These are phyloP conservation scores for Australoheros scitulus DNA, from an alignment of 2,113 vertebrate species.

Conservation along the genomic window DNA sequence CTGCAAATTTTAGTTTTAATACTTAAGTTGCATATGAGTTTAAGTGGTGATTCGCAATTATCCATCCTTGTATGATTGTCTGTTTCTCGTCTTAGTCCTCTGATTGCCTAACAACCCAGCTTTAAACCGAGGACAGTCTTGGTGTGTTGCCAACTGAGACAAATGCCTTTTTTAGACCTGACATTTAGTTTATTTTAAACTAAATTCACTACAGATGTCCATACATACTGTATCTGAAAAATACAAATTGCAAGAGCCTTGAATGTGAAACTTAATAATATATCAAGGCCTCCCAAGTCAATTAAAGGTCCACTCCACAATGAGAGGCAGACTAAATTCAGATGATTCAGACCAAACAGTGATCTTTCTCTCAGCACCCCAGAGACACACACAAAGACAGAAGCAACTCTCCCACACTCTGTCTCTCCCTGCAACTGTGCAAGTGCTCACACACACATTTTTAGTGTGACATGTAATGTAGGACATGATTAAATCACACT, in stretches of 20 bases:
- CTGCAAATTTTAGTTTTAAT: neutral
- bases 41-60: neutral
- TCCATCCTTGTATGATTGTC: neutral
- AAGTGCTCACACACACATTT: slow-evolving; percentile 21
- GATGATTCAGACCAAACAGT: slow-evolving; percentile 47
- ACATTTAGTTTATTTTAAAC: neutral
- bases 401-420: slow-evolving; percentile 54
- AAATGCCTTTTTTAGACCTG: neutral
- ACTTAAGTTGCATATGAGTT: neutral
- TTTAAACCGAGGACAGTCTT: neutral
- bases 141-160: neutral
- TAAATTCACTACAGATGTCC: neutral
- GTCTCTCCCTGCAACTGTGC: slow-evolving; percentile 27
- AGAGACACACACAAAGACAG: slow-evolving; percentile 61
- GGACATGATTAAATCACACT: slow-evolving; percentile 48
- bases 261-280: neutral
- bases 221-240: neutral
- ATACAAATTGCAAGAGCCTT: slow-evolving; percentile 5
- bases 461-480: slow-evolving; percentile 45
- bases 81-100: neutral
- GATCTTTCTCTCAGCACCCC: slow-evolving; percentile 48
- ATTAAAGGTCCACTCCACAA: slow-evolving; percentile 8
- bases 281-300: slow-evolving; percentile 13
- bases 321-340: slow-evolving; percentile 33
- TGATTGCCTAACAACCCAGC: neutral